phyloP scores from a whole-genome alignment of 2,113 vertebrate species.

The Empidonax traillii region DNA sequence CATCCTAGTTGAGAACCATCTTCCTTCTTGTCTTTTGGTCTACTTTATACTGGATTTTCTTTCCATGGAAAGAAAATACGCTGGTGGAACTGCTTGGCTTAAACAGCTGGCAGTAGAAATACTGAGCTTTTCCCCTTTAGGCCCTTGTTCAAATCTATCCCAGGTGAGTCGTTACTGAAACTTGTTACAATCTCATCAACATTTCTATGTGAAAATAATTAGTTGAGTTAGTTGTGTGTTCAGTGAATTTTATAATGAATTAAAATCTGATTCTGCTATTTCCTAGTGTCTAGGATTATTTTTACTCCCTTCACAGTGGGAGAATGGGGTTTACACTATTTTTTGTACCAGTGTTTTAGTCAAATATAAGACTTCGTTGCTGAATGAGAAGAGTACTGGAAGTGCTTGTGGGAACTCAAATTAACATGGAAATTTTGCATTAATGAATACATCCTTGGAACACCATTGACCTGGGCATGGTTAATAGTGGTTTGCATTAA shows the following conservation, averaged over 20 bases:
- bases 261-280: background rate
- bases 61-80: slow-evolving; percentile 9
- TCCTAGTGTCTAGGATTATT: background rate
- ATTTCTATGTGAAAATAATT: background rate
- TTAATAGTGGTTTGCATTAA: background rate
- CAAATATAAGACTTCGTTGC: background rate
- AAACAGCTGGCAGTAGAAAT: background rate
- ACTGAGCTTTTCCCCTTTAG: background rate
- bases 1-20: background rate
- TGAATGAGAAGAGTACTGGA: background rate
- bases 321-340: background rate
- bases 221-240: background rate
- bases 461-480: background rate
- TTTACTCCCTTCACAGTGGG: background rate
- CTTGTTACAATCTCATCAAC: background rate
- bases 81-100: background rate
- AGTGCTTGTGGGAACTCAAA: background rate
- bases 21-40: slow-evolving; percentile 10
- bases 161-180: background rate
- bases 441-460: background rate
- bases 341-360: background rate
- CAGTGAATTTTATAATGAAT: background rate
- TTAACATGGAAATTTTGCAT: background rate
- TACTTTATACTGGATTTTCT: background rate
- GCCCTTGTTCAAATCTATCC: background rate